Percentiles rank a stretch among this genome's conserved stretches.
Conservation (phyloP, 2,113 vertebrate genomes). For the Anarhynchus alexandrinus region DNA sequence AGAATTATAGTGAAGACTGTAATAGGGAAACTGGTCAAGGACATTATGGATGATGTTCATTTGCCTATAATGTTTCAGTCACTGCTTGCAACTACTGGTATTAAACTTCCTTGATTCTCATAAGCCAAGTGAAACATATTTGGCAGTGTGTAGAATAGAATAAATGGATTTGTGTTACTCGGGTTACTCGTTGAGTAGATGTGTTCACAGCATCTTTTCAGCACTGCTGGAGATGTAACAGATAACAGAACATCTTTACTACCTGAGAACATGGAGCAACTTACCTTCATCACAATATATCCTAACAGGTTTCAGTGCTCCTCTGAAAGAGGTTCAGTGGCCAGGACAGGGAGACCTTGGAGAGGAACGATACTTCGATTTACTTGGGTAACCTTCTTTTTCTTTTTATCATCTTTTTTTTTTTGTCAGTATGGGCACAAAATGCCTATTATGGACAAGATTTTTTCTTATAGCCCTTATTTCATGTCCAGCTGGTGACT, state of each 20-base stretch:
- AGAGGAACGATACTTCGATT: constrained; percentile 63
- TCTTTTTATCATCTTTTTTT: not conserved
- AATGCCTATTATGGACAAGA: not conserved
- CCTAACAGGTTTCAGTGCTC: constrained; percentile 68
- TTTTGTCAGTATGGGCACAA: constrained; percentile 14
- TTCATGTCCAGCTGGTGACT: not conserved
- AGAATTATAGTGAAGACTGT: not conserved
- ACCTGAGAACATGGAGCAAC: constrained; percentile 65
- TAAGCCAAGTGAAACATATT: not conserved
- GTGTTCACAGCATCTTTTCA: constrained; percentile 62
- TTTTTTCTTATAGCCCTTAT: not conserved
- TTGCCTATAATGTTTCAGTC: not conserved
- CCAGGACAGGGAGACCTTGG: constrained; percentile 60
- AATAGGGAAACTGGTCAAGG: not conserved
- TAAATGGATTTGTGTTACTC: not conserved
- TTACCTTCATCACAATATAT: constrained; percentile 72
- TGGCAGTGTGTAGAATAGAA: not conserved
- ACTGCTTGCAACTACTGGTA: constrained; percentile 7
- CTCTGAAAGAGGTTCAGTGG: constrained; percentile 60
- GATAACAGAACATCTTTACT: constrained; percentile 51
- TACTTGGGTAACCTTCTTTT: constrained; percentile 29
- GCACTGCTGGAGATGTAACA: constrained; percentile 56
- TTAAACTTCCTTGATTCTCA: constrained; percentile 69
- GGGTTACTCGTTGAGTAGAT: not conserved
- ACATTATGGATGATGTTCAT: not conserved